Base-by-base conservation (phyloP, 2,888 invertebrate species). In the Melipona beecheii region DNA sequence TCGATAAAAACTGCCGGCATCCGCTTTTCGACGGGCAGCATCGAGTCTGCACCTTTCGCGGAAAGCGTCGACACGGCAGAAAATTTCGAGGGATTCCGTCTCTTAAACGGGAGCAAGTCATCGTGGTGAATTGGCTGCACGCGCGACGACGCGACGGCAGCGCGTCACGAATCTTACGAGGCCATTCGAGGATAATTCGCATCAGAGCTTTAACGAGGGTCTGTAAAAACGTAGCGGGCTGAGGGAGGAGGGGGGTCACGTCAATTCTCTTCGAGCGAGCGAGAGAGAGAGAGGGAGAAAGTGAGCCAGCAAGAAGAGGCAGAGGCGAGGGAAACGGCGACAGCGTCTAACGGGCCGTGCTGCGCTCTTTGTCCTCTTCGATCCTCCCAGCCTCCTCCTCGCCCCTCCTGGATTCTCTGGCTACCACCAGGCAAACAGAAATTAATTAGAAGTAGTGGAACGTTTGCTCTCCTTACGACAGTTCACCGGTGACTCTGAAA, bases 381-480 rank as follows among this genome's bases (percentile, higher is more conserved):
- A 36, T 62, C 49, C 6, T 9, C 36, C 1, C 0, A 9, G 1
- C 36, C 36, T 1, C 43, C 43, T 2, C 9, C 9, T 9, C 43
- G 9, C 3, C 4, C 31, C 31, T 43, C 43, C 43, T 43, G 43
- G 43, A 43, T 43, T 43, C 43, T 43, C 43, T 43, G 52, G 49
- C 82, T 56, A 80, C 81, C 77, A 68, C 66, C 84, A 71, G 78
- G 87, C 88, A 90, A 92, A 92, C 89, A 91, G 88, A 90, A 91
- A 90, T 91, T 91, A 91, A 92, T 92, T 92, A 92, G 87, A 91
- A 86, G 86, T 87, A 87, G 89, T 86, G 86, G 86, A 89, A 89
- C 86, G 89, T 89, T 88, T 81, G 78, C 83, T 86, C 83, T 77
- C 84, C 90, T 87, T 89, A 89, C 88, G 88, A 89, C 78, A 75